Base-by-base conservation (phyloP, 2,888 invertebrate species). In the Panzeria rudis region DNA sequence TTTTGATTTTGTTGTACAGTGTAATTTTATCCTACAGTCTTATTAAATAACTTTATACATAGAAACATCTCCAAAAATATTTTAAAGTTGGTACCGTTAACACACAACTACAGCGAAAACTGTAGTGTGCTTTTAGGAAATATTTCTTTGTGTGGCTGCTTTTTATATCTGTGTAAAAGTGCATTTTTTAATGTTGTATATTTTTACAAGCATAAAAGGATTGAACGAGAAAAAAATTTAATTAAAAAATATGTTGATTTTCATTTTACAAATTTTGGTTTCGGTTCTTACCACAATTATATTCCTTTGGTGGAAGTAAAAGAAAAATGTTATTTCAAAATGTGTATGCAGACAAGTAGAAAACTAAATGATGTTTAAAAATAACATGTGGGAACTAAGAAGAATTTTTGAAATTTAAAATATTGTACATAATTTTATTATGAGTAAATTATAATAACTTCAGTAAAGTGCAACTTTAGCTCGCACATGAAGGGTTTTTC, bases 171-270 rank as follows among this genome's bases (percentile, higher is more conserved):
- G n/a, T 78, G 20, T n/a, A 41, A 15, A 47, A 66, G 29, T 61
- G 52, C 15, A 62, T 59, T 72, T 59, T 15, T 54, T n/a, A 44
- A 20, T 54, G 23, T 41, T 41, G 54, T 54, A 50, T 23, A 52
- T 54, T 66, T 83, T 82, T 61, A 56, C 41, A 77, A 79, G 64
- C 76, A 75, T 73, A 84, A 87, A 87, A 84, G 81, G 56, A 84
- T 86, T 84, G 62, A 29, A 69, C 32, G 29, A 47, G n/a, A 54
- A 79, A 41, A 41, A 35, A 41, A 17, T 86, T 86, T 86, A 86
- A 88, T 86, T 88, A 87, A 88, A 87, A 86, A 75, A 73, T 85
- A 83, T 86, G 66, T 77, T 85, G 78, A 85, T 86, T 87, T 87
- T 80, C 59, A 54, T 83, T 82, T 79, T 23, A 59, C 17, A 29